These are phyloP conservation scores for Rugalucina vietnamica DNA, from an alignment of 2,888 invertebrate genomes.

Conservation along the genomic window DNA sequence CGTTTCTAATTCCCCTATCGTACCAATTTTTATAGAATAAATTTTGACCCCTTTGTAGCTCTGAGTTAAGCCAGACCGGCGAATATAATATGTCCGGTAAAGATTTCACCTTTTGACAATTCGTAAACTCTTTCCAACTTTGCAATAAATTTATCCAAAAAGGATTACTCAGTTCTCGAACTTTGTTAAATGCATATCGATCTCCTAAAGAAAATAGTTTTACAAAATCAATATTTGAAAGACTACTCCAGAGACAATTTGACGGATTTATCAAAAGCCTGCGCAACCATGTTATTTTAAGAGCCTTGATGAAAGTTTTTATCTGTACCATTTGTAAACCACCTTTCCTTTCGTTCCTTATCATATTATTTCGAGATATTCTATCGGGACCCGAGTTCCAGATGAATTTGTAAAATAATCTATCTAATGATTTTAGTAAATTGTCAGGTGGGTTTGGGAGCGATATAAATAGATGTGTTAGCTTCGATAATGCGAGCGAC, in stretches of 20 bases:
- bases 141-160: neutral
- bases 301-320: neutral
- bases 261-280: neutral
- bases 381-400: neutral
- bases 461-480: neutral
- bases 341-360: neutral
- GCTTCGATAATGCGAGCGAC: neutral
- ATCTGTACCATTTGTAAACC: neutral
- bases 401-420: neutral
- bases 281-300: neutral
- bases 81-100: neutral
- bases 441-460: neutral
- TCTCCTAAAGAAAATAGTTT: neutral
- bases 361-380: neutral
- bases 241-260: neutral
- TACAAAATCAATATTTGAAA: neutral
- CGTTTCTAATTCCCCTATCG: neutral
- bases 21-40: neutral
- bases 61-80: neutral
- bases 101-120: neutral
- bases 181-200: neutral
- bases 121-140: neutral
- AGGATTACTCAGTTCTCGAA: neutral
- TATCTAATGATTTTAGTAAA: neutral
- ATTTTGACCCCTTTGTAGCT: neutral